These are phyloP conservation scores for Hylaea fasciaria DNA, from an alignment of 2,888 invertebrate species.

Conservation along the genomic window DNA sequence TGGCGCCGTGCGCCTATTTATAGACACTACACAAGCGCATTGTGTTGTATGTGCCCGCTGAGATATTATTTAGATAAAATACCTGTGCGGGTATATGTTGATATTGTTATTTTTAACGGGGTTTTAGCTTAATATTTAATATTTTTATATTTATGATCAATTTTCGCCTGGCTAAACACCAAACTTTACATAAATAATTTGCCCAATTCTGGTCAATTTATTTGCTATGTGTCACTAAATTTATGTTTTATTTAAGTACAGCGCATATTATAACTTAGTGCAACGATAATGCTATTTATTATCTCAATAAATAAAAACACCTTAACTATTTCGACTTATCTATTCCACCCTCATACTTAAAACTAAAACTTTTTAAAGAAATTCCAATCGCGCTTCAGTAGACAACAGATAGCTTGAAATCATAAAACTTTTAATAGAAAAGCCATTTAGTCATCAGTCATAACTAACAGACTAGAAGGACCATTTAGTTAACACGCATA, in stretches of 20 bases:
- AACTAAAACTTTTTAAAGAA: background rate
- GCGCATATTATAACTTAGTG: too few relatives aligned
- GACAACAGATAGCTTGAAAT: constrained; percentile 56
- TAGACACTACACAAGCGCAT: too few relatives aligned
- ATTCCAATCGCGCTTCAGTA: constrained; percentile 52
- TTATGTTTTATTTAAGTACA: too few relatives aligned
- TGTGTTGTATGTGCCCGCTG: too few relatives aligned
- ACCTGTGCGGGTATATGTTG: background rate
- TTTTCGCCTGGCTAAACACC: constrained; percentile 10
- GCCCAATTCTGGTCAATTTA: constrained; percentile 6
- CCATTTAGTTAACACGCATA: too few relatives aligned
- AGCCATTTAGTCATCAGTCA: too few relatives aligned
- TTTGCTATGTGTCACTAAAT: constrained; percentile 22
- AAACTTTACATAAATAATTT: constrained; percentile 15
- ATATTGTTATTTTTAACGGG: background rate
- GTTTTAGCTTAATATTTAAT: background rate
- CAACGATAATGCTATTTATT: too few relatives aligned
- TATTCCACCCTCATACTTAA: background rate
- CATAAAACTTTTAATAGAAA: constrained; percentile 40
- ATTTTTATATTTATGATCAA: background rate
- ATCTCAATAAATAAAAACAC: too few relatives aligned
- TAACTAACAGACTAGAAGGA: too few relatives aligned
- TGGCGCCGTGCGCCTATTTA: too few relatives aligned
- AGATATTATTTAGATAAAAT: too few relatives aligned
- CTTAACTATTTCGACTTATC: background rate